Conservation (phyloP, 1,140 invertebrate species). For the Formica exsecta region DNA sequence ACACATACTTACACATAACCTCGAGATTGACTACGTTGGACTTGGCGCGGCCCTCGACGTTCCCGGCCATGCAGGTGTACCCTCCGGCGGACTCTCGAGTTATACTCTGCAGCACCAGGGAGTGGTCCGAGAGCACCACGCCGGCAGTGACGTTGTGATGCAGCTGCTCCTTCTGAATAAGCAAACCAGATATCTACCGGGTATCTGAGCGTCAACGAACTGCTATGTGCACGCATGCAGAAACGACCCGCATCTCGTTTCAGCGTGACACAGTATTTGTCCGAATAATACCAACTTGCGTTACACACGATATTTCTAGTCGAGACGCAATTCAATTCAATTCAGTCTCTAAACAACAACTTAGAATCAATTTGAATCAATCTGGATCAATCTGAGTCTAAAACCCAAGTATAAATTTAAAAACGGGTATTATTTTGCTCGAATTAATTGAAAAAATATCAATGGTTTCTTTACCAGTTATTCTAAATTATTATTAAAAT, state of each 20-base stretch:
- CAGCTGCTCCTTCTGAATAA: conserved; percentile 86
- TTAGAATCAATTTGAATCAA: neutral
- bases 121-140: conserved; percentile 88
- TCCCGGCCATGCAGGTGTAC: conserved; percentile 88
- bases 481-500: too few relatives aligned
- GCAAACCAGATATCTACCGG: conserved; percentile 48
- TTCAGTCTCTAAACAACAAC: neutral
- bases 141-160: conserved; percentile 87
- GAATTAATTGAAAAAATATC: conserved; percentile 25
- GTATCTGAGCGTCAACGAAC: conserved; percentile 60
- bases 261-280: neutral
- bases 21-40: conserved; percentile 87
- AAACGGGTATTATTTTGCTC: neutral
- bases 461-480: neutral
- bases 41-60: conserved; percentile 87
- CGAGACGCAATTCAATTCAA: neutral
- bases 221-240: neutral
- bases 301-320: neutral
- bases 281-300: conserved; percentile 1
- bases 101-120: conserved; percentile 88
- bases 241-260: neutral
- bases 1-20: conserved; percentile 88
- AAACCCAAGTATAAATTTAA: neutral
- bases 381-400: too few relatives aligned
- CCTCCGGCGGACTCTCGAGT: conserved; percentile 87